These are phyloP conservation scores for Tinea trinotella DNA, from an alignment of 2,888 invertebrate species.

Conservation along the genomic window DNA sequence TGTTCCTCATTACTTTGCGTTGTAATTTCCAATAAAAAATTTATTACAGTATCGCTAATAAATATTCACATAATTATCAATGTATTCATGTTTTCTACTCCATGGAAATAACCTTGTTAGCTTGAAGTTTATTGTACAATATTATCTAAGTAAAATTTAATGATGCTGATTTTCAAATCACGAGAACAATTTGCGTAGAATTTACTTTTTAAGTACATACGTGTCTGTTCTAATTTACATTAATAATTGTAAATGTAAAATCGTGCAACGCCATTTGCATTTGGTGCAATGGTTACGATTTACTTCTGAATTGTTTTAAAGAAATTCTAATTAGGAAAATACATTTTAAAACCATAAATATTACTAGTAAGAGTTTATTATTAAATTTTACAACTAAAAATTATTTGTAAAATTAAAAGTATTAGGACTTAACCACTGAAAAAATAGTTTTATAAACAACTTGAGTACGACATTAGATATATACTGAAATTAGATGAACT, in stretches of 20 bases:
- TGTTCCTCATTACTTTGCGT: too few species aligned
- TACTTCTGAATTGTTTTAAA: neutral
- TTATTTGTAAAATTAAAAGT: too few species aligned
- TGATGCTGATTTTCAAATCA: constrained; percentile 7
- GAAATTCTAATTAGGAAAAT: neutral
- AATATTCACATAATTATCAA: neutral
- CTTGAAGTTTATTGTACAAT: neutral
- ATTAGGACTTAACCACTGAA: too few species aligned
- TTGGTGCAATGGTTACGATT: neutral
- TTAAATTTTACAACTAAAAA: too few species aligned
- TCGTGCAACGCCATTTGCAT: neutral
- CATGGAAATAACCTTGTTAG: constrained; percentile 2
- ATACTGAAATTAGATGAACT: neutral
- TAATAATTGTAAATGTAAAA: neutral
- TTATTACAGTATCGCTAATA: too few species aligned
- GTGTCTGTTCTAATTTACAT: neutral
- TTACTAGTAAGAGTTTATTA: too few species aligned
- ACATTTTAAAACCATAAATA: too few species aligned
- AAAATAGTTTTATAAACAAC: too few species aligned
- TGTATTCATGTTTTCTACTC: neutral
- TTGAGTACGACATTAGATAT: too few species aligned
- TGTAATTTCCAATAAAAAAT: too few species aligned
- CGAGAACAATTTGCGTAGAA: neutral
- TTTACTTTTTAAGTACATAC: neutral
- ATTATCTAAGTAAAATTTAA: constrained; percentile 13